Evolutionary conservation across 1,140 invertebrate species (phyloP), one percentile per base, ranked within the genome.

Genomic region (Heliconius hewitsoni): DNA sequence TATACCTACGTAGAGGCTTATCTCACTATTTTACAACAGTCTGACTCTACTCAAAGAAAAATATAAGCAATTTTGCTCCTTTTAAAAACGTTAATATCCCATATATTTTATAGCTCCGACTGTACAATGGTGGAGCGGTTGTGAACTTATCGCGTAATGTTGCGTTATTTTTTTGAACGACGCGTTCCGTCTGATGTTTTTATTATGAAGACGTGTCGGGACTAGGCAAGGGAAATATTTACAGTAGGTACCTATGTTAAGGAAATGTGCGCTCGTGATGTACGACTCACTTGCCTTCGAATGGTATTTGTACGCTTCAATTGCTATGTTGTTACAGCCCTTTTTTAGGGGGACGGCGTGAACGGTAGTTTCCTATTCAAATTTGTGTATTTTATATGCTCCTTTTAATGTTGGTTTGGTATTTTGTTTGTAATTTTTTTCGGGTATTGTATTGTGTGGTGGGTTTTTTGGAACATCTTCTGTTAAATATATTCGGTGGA

Each of bases 71-170:
- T 66, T 71, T 71, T 75, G 8, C n/a, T 73, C 60, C 50, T 52
- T 60, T 57, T 76, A 37, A 46, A 70, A 66, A 76, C 55, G 55
- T 13, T 34, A 70, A 76, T 70, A 23, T 3, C 11, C 27, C 70
- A 18, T 34, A 76, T 23, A 39, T 52, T 39, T 77, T 72, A 77
- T 72, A 34, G 27, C 76, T 77, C 46, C 39, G 70, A 71, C 76
- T 78, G 80, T 70, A 74, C 76, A 87, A 88, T 87, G 87, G 87
- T 87, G 83, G 11, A 83, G 81, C 84, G 85, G 86, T 90, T 85
- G 88, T 82, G 86, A 91, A 92, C 86, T 92, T 93, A 92, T 92
- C 89, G 86, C 84, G 86, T 92, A 91, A 92, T 91, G 87, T 86
- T 81, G 50, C 85, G 83, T 86, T 90, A 89, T 91, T 91, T 91